A percentile compares a stretch with the other conserved stretches of the same genome.
Conservation (phyloP, 2,888 invertebrate species). For the Craniophora ligustri region DNA sequence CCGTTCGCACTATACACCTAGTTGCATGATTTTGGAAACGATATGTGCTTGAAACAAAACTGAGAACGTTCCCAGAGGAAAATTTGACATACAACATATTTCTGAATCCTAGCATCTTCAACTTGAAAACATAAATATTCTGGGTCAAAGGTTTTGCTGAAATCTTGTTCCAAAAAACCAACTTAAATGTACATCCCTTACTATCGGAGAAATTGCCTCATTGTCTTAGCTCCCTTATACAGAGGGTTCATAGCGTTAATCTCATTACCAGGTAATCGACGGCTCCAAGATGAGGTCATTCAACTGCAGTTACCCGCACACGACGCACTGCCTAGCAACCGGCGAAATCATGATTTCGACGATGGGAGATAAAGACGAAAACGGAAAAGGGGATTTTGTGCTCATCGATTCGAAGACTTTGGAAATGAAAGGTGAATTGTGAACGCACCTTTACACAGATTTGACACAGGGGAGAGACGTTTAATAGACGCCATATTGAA, state of each 20-base stretch:
- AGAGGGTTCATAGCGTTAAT: conserved; percentile 74
- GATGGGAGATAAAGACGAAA: conserved; percentile 96
- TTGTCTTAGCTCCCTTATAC: conserved; percentile 57
- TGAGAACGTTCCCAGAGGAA: neutral
- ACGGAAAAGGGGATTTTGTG: conserved; percentile 95
- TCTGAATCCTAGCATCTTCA: neutral
- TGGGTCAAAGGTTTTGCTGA: conserved; percentile 32
- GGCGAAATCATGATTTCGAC: conserved; percentile 98
- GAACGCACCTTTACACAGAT: conserved; percentile 44
- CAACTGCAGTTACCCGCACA: conserved; percentile 96
- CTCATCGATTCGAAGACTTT: conserved; percentile 95
- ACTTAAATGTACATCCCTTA: conserved; percentile 57
- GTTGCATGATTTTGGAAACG: conserved; percentile 9
- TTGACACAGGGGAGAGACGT: conserved; percentile 39
- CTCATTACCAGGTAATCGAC: conserved; percentile 92
- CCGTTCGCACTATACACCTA: conserved; percentile 56
- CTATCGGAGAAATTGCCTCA: conserved; percentile 52
- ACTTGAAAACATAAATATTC: conserved; percentile 10
- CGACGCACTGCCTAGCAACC: conserved; percentile 96
- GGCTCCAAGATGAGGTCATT: conserved; percentile 92
- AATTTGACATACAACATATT: neutral
- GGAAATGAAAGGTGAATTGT: conserved; percentile 90
- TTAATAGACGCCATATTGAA: conserved; percentile 25
- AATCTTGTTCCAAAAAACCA: conserved; percentile 36
- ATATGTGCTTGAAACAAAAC: neutral